phyloP scores from a whole-genome alignment of 2,113 vertebrate species.

The Xenopus borealis region DNA sequence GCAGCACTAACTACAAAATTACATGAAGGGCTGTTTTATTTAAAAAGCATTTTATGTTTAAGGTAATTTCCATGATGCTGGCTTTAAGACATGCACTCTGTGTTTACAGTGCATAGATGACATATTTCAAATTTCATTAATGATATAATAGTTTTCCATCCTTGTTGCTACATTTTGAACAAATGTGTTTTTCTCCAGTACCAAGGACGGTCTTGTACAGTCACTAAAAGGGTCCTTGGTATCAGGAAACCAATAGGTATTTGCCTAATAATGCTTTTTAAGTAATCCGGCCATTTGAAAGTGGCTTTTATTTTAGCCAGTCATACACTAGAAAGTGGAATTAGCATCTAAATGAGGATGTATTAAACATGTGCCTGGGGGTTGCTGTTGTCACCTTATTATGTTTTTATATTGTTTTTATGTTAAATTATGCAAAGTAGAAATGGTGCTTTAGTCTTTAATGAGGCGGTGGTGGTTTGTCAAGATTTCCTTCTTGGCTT shows the following conservation, averaged over 20 bases:
- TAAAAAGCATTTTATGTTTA: constrained; percentile 40
- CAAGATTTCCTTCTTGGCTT: constrained; percentile 55
- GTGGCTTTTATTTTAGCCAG: constrained; percentile 71
- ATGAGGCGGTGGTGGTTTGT: constrained; percentile 73
- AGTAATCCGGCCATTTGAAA: constrained; percentile 76
- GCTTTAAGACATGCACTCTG: constrained; percentile 51
- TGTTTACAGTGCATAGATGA: constrained; percentile 46
- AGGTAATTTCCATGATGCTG: constrained; percentile 39
- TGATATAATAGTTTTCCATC: constrained; percentile 51
- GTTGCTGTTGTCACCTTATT: constrained; percentile 76
- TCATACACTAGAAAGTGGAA: constrained; percentile 75
- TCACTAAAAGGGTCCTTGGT: constrained; percentile 70
- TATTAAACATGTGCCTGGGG: constrained; percentile 77
- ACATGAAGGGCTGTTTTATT: constrained; percentile 45
- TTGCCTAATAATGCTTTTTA: constrained; percentile 80
- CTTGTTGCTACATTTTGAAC: constrained; percentile 58
- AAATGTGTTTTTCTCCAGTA: constrained; percentile 63
- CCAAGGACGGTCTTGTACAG: constrained; percentile 61
- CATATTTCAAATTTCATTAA: constrained; percentile 50
- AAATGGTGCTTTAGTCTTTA: constrained; percentile 75
- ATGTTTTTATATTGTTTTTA: constrained; percentile 77
- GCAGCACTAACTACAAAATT: constrained; percentile 46
- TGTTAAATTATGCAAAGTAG: constrained; percentile 82
- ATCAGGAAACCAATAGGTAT: constrained; percentile 73
- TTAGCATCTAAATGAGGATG: constrained; percentile 84